phyloP scores from a whole-genome alignment of 1,140 invertebrate genomes.

The Helicoverpa zea region DNA sequence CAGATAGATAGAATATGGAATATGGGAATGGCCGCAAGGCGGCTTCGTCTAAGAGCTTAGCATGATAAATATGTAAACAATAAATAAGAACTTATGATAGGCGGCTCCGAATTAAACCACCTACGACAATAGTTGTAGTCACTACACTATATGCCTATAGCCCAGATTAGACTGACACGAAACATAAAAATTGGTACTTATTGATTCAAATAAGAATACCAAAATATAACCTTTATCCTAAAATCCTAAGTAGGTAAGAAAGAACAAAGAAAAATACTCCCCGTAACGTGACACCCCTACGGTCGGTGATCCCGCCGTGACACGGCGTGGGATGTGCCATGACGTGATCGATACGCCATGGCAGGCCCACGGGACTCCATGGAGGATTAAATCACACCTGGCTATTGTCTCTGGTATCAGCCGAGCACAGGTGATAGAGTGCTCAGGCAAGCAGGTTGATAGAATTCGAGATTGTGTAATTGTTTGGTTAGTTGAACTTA shows the following conservation, averaged over 20 bases:
- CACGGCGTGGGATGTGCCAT: neutral
- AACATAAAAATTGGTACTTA: neutral
- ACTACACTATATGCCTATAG: no score
- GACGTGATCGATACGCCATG: slow-evolving; percentile 25
- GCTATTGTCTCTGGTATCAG: slow-evolving; percentile 11
- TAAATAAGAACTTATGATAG: no score
- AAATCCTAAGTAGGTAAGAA: neutral
- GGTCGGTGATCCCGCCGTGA: slow-evolving; percentile 4
- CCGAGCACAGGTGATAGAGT: neutral
- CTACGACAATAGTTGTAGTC: no score
- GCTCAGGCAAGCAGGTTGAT: neutral
- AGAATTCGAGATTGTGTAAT: neutral
- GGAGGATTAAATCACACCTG: slow-evolving; percentile 8
- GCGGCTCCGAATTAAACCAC: no score
- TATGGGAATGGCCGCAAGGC: no score
- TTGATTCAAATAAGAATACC: neutral
- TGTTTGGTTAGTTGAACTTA: no score
- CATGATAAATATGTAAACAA: no score
- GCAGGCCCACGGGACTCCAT: neutral
- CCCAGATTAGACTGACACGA: no score
- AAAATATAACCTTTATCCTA: neutral
- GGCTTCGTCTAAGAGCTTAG: no score
- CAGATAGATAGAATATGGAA: no score
- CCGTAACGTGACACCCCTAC: neutral
- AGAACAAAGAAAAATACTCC: neutral